phyloP scores from a whole-genome alignment of 2,797 vertebrate genomes.

The Sebastes glaucus region DNA sequence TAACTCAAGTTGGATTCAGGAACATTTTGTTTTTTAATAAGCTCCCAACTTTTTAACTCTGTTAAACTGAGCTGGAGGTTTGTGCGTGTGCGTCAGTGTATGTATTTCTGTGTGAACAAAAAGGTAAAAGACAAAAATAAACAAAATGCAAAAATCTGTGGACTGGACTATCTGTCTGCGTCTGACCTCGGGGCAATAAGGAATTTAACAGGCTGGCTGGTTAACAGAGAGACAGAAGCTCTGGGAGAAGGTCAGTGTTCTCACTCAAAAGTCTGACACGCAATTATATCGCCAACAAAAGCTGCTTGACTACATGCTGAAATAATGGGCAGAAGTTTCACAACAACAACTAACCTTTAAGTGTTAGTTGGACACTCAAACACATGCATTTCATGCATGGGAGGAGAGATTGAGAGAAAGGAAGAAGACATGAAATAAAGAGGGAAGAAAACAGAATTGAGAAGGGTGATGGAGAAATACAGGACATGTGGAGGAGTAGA shows the following conservation, averaged over 20 bases:
- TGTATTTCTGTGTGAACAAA: background rate
- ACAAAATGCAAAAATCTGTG: constrained; percentile 8
- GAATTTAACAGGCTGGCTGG: constrained; percentile 39
- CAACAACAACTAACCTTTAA: constrained; percentile 47
- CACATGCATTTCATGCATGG: constrained; percentile 5
- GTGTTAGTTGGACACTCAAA: constrained; percentile 16
- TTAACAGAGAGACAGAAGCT: constrained; percentile 36
- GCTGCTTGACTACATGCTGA: constrained; percentile 35
- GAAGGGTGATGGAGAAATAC: background rate
- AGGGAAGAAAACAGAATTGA: background rate
- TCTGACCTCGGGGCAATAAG: constrained; percentile 37
- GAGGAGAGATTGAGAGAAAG: background rate
- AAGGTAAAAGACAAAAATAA: constrained; percentile 25
- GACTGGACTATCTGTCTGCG: background rate
- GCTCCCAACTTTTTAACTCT: background rate
- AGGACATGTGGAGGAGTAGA: background rate
- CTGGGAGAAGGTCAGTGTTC: constrained; percentile 64
- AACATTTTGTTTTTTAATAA: constrained; percentile 4
- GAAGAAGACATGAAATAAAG: background rate
- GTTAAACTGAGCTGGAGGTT: background rate
- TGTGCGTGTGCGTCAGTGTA: background rate
- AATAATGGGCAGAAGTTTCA: constrained; percentile 48
- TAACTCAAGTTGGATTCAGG: background rate
- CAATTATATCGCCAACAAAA: constrained; percentile 54
- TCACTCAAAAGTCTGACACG: constrained; percentile 59